phyloP scores from a whole-genome alignment of 1,140 invertebrate genomes.

The Atopsyche davidsoni region DNA sequence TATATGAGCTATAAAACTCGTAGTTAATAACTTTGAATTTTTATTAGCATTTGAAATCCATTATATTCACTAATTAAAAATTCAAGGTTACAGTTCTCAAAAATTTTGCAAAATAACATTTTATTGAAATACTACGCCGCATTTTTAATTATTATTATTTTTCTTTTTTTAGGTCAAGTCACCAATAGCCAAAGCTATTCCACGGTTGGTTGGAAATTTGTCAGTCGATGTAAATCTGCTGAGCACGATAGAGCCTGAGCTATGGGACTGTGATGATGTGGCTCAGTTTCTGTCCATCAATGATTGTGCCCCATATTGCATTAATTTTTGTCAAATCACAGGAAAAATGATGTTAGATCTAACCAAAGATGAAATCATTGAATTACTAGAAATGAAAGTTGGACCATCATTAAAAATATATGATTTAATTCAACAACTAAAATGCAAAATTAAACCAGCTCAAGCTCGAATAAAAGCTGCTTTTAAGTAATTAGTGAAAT shows the following conservation, averaged over 20 bases:
- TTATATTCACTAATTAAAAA: too few species aligned
- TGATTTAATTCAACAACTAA: slow-evolving; percentile 82
- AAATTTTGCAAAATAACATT: too few species aligned
- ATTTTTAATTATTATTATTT: background rate
- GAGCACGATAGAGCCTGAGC: slow-evolving; percentile 39
- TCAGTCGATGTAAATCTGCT: slow-evolving; percentile 37
- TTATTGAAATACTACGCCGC: too few species aligned
- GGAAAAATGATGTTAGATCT: slow-evolving; percentile 73
- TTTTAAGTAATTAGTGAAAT: too few species aligned
- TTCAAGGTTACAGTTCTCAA: too few species aligned
- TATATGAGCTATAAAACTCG: too few species aligned
- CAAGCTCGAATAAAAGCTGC: too few species aligned
- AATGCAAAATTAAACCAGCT: slow-evolving; percentile 73
- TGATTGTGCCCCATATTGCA: slow-evolving; percentile 83
- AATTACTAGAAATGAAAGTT: slow-evolving; percentile 86
- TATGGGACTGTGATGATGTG: slow-evolving; percentile 79
- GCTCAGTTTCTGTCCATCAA: slow-evolving; percentile 82
- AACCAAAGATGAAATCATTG: slow-evolving; percentile 84
- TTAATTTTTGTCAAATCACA: slow-evolving; percentile 78
- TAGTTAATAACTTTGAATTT: too few species aligned
- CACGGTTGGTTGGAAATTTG: slow-evolving; percentile 56
- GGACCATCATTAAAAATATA: slow-evolving; percentile 90
- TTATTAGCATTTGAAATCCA: too few species aligned
- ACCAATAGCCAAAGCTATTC: slow-evolving; percentile 55
- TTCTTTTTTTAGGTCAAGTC: background rate